phyloP scores from a whole-genome alignment of 2,888 invertebrate genomes.

The Tenodera sinensis region DNA sequence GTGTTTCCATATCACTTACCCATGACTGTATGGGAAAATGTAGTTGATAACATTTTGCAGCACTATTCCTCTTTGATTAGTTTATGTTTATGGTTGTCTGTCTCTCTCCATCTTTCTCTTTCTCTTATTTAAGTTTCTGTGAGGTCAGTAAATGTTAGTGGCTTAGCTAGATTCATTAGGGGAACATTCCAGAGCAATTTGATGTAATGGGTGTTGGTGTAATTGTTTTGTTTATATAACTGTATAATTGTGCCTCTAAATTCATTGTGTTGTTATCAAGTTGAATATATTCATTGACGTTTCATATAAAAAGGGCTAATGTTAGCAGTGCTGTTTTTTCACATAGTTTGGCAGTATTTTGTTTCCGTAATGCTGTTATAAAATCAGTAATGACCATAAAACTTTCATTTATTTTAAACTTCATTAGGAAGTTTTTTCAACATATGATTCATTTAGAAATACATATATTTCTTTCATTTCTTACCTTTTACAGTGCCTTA shows the following conservation, averaged over 20 bases:
- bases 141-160: constrained; percentile 1
- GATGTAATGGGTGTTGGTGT: constrained; percentile 18
- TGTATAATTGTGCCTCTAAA: constrained; percentile 17
- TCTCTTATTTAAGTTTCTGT: background rate
- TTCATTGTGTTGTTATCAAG: constrained; percentile 4
- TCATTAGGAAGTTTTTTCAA: background rate
- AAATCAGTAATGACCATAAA: background rate
- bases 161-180: background rate
- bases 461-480: background rate
- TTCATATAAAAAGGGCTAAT: constrained; percentile 13
- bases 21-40: background rate
- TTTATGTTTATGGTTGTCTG: background rate
- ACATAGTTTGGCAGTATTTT: constrained; percentile 26
- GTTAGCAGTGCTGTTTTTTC: constrained; percentile 25
- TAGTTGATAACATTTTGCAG: background rate
- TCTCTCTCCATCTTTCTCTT: background rate
- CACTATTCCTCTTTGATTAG: background rate
- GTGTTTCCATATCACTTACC: background rate
- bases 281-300: background rate
- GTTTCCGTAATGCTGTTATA: constrained; percentile 23
- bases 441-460: background rate
- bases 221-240: constrained; percentile 8
- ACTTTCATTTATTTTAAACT: background rate
- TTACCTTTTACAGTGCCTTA: background rate
- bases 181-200: background rate